Evolutionary conservation across 2,888 invertebrate genomes (phyloP).

Genomic region (Nemapogon koenigi): DNA sequence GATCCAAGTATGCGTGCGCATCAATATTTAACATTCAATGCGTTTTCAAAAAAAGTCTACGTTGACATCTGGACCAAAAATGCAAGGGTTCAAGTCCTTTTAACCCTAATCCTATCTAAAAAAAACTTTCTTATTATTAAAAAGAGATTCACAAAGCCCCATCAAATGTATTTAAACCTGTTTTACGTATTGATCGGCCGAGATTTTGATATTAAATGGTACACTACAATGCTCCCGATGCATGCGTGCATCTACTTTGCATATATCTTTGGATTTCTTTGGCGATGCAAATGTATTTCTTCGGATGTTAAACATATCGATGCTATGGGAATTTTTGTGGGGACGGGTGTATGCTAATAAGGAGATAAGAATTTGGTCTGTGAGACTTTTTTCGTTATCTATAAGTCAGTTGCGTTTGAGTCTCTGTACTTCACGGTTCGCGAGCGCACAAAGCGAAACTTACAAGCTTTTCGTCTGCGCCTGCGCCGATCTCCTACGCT

Average conservation of each 20-base stretch:
- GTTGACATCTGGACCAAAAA: slow-evolving; percentile 44
- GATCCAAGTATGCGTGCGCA: no score
- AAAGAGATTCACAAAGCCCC: slow-evolving; percentile 38
- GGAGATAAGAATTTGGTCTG: slow-evolving; percentile 42
- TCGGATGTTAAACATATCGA: slow-evolving; percentile 35
- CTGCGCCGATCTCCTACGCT: no score
- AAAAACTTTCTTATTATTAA: slow-evolving; percentile 20
- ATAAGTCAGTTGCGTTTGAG: slow-evolving; percentile 54
- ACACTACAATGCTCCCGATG: slow-evolving; percentile 37
- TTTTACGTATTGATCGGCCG: slow-evolving; percentile 55
- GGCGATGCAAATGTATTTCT: slow-evolving; percentile 46
- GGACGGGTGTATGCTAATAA: slow-evolving; percentile 46
- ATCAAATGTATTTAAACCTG: slow-evolving; percentile 52
- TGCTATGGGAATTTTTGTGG: slow-evolving; percentile 42
- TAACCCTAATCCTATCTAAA: slow-evolving; percentile 52
- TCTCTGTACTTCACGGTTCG: slow-evolving; percentile 35
- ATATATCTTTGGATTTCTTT: slow-evolving; percentile 57
- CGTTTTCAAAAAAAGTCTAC: no score
- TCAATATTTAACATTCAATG: no score
- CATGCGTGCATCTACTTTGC: slow-evolving; percentile 38
- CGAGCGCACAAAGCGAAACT: no score
- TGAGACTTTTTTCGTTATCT: slow-evolving; percentile 32
- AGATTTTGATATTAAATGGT: slow-evolving; percentile 45
- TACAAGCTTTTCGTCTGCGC: no score
- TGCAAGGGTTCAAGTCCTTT: slow-evolving; percentile 22